Percentiles rank a stretch among this genome's conserved stretches.
These are phyloP conservation scores for Entomobrya multifasciata DNA, from an alignment of 2,888 invertebrate genomes.

Conservation along the genomic window DNA sequence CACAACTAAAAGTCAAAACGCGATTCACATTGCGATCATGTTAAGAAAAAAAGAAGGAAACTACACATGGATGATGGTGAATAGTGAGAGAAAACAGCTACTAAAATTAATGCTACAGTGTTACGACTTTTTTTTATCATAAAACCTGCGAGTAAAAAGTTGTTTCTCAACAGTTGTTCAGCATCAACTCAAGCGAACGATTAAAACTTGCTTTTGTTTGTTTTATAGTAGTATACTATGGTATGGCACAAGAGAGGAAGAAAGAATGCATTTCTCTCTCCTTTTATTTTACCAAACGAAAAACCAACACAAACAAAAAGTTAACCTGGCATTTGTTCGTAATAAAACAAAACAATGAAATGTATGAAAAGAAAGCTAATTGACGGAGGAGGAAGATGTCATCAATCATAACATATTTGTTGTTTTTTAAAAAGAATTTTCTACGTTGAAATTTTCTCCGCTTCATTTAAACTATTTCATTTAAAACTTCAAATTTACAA, in stretches of 20 bases:
- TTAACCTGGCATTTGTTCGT: neutral
- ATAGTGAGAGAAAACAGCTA: constrained; percentile 21
- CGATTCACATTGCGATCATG: constrained; percentile 37
- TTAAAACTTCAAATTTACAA: too few relatives aligned
- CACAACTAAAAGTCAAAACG: constrained; percentile 11
- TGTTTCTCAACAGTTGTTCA: constrained; percentile 63
- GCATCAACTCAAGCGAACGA: constrained; percentile 45
- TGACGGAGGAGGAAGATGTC: too few relatives aligned
- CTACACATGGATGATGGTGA: too few relatives aligned
- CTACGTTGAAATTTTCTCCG: too few relatives aligned
- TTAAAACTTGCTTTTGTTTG: constrained; percentile 45
- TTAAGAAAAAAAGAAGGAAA: constrained; percentile 21
- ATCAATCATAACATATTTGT: too few relatives aligned
- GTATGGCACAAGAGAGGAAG: neutral
- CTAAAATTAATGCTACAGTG: neutral
- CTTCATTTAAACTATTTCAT: too few relatives aligned
- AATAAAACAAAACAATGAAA: too few relatives aligned
- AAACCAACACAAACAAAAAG: constrained; percentile 1
- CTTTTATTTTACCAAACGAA: constrained; percentile 30
- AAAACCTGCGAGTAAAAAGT: constrained; percentile 55
- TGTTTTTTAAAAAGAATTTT: too few relatives aligned
- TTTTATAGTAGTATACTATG: constrained; percentile 19
- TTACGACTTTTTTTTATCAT: constrained; percentile 54
- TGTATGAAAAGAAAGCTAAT: too few relatives aligned
- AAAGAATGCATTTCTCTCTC: neutral